Percentiles rank a stretch among this genome's conserved stretches.
phyloP scores from a whole-genome alignment of 2,113 vertebrate species.

The Gallinago paraguaiae region DNA sequence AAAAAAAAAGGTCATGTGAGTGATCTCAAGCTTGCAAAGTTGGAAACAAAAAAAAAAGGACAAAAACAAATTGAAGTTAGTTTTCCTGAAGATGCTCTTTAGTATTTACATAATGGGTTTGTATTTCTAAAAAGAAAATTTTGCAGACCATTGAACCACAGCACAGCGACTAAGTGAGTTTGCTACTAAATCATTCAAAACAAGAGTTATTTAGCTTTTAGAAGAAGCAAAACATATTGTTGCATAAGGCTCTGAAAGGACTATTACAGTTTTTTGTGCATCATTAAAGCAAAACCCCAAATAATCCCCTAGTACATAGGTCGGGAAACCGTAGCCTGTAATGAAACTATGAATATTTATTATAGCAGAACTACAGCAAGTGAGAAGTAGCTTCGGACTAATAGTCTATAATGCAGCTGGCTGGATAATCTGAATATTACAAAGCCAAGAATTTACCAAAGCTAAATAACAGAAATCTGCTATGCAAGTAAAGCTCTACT shows the following conservation, averaged over 20 bases:
- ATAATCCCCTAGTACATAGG: not conserved
- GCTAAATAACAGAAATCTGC: not conserved
- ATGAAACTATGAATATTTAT: conserved; percentile 65
- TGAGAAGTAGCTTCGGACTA: conserved; percentile 9
- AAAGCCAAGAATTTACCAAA: not conserved
- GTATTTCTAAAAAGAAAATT: conserved; percentile 68
- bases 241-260: conserved; percentile 32
- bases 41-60: not conserved
- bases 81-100: conserved; percentile 54
- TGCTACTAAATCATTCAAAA: conserved; percentile 66
- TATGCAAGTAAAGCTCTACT: not conserved
- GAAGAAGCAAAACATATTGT: conserved; percentile 44
- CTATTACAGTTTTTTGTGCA: conserved; percentile 51
- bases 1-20: not conserved
- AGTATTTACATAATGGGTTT: conserved; percentile 62
- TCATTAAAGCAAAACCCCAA: conserved; percentile 45
- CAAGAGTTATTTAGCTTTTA: conserved; percentile 61
- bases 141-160: conserved; percentile 59
- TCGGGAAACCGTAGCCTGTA: not conserved
- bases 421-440: conserved; percentile 6
- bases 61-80: conserved; percentile 46
- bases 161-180: conserved; percentile 41
- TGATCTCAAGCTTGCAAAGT: conserved; percentile 13
- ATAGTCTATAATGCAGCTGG: conserved; percentile 28
- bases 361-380: not conserved